Evolutionary conservation across 92 coral and sea anemone genomes (phyloP).

Genomic region (Zoanthus gigantus): DNA sequence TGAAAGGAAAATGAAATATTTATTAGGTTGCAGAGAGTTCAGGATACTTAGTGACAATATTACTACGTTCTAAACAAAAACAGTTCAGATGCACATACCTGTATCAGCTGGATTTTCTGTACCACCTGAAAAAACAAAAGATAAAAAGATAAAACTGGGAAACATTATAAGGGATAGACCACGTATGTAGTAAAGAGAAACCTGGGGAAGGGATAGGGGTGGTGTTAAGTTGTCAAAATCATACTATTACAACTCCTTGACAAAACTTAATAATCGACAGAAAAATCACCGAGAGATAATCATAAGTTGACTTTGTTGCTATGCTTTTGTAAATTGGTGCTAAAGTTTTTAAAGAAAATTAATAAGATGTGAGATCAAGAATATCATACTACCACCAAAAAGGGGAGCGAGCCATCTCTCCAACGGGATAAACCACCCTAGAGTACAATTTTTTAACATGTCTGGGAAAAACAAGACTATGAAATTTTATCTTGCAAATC

Average conservation of each 20-base stretch:
- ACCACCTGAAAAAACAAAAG: slow-evolving; percentile 27
- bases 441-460: too few species aligned
- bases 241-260: background rate
- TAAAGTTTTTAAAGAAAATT: too few species aligned
- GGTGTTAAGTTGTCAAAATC: background rate
- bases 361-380: too few species aligned
- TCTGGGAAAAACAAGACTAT: too few species aligned
- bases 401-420: too few species aligned
- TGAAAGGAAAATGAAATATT: background rate
- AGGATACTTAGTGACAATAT: background rate
- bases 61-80: background rate
- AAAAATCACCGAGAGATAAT: background rate
- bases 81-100: background rate
- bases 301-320: background rate
- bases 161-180: too few species aligned
- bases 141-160: too few species aligned
- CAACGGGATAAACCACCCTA: too few species aligned
- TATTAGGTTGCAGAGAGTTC: background rate
- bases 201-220: background rate
- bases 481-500: too few species aligned
- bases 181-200: too few species aligned
- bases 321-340: too few species aligned
- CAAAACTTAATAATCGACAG: background rate
- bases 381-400: too few species aligned
- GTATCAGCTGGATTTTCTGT: slow-evolving; percentile 31